Percentiles rank a stretch among this genome's conserved stretches.
Conservation (phyloP, 2,888 invertebrate species). For the Scaptodrosophila latifasciaeformis region DNA sequence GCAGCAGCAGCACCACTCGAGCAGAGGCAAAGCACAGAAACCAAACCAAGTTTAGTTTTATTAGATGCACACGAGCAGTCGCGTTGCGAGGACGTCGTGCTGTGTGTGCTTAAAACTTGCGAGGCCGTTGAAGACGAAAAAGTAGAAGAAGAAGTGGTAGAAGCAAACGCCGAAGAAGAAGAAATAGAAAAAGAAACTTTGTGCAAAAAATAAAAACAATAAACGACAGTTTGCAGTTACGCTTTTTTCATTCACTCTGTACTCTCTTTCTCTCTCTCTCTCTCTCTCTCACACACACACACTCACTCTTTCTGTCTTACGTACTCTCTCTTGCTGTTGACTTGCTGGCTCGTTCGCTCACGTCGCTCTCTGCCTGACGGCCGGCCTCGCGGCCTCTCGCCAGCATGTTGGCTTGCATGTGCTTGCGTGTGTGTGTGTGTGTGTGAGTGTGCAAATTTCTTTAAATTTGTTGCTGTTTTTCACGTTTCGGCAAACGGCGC, state of each 20-base stretch:
- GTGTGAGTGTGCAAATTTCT: background rate
- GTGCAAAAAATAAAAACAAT: background rate
- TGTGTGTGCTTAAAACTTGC: too few species aligned
- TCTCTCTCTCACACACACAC: too few species aligned
- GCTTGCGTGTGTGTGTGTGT: slow-evolving; percentile 1
- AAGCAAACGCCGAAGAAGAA: background rate
- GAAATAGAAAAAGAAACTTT: background rate
- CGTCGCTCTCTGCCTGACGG: too few species aligned
- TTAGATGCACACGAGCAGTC: slow-evolving; percentile 76
- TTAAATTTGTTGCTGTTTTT: background rate
- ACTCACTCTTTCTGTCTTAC: too few species aligned
- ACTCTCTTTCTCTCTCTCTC: too few species aligned
- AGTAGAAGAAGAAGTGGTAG: slow-evolving; percentile 14
- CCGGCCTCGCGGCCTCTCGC: too few species aligned
- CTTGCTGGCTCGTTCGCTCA: background rate
- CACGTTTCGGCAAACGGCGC: background rate
- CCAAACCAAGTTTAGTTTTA: too few species aligned
- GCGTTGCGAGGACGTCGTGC: slow-evolving; percentile 74
- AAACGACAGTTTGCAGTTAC: background rate
- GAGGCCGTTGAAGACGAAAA: too few species aligned
- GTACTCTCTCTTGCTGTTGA: background rate
- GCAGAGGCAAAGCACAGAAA: too few species aligned
- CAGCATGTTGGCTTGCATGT: background rate
- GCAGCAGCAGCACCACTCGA: too few species aligned
- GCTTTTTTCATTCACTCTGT: too few species aligned